phyloP scores from a whole-genome alignment of 2,888 invertebrate species.

The Sympetrum striolatum region DNA sequence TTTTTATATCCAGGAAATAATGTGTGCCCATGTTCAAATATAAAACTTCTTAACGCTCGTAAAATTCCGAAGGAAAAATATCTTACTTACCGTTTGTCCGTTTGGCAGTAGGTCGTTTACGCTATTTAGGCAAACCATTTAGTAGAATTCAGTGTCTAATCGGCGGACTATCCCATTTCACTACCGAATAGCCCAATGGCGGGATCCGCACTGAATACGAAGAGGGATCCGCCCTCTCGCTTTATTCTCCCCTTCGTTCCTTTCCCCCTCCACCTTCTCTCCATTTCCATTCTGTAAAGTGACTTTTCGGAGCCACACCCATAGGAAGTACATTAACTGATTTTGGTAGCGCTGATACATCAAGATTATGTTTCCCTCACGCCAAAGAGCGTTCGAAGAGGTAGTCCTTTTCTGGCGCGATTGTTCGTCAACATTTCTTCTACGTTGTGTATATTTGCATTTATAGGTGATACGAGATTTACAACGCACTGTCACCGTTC shows the following conservation, averaged over 20 bases:
- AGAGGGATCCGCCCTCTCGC: neutral
- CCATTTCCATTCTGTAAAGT: constrained; percentile 4
- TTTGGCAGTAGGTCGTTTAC: neutral
- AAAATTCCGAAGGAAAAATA: neutral
- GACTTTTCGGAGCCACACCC: constrained; percentile 24
- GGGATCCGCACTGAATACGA: neutral
- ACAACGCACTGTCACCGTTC: too few relatives aligned
- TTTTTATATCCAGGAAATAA: neutral
- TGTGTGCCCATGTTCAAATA: neutral
- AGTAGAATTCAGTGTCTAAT: neutral
- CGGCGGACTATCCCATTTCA: neutral
- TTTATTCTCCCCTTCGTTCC: neutral
- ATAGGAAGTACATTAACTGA: constrained; percentile 33
- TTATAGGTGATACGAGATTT: too few relatives aligned
- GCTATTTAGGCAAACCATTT: neutral
- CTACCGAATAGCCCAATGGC: neutral
- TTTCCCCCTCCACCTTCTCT: neutral
- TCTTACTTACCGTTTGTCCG: neutral
- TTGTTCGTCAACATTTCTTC: too few relatives aligned
- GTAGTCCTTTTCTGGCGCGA: neutral
- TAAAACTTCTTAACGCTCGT: neutral
- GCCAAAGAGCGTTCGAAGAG: too few relatives aligned
- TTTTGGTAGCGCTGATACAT: neutral
- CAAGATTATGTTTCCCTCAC: neutral
- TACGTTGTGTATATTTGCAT: too few relatives aligned